These are phyloP conservation scores for Prunella strophiata DNA, from an alignment of 2,797 vertebrate genomes.

Conservation along the genomic window DNA sequence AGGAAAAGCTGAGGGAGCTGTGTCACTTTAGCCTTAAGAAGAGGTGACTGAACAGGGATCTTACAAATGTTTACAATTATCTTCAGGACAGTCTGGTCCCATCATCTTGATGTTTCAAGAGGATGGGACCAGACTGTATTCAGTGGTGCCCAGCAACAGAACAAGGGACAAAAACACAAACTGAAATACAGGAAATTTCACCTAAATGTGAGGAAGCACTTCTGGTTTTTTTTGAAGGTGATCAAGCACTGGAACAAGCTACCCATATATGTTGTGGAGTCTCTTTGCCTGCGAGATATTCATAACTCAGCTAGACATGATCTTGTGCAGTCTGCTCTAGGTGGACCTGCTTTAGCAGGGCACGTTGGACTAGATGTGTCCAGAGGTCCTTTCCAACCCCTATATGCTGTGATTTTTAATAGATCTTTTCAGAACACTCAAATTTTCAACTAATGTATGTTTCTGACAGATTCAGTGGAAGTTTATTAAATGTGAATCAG, in stretches of 20 bases:
- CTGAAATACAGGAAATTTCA: neutral
- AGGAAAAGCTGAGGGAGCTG: neutral
- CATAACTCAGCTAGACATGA: neutral
- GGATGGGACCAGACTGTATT: no score
- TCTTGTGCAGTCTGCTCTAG: neutral
- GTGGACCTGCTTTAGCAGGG: neutral
- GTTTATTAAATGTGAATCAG: neutral
- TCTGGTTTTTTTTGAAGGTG: neutral
- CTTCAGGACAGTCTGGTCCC: neutral
- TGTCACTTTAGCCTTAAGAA: neutral
- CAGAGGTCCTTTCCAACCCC: neutral
- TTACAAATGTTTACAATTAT: no score
- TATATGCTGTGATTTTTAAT: neutral
- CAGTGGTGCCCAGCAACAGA: rapidly evolving
- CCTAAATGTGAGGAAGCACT: neutral
- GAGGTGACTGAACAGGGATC: neutral
- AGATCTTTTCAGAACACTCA: neutral
- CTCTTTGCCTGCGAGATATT: rapidly evolving
- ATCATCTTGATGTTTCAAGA: neutral
- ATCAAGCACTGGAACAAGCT: neutral
- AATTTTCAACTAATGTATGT: neutral
- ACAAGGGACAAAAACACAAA: neutral
- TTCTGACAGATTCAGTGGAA: neutral
- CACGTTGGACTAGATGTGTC: neutral
- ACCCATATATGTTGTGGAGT: neutral